Percentiles rank a stretch among this genome's conserved stretches.
Evolutionary conservation across 2,113 vertebrate species (phyloP).

Genomic region (Cryptotis parvus): DNA sequence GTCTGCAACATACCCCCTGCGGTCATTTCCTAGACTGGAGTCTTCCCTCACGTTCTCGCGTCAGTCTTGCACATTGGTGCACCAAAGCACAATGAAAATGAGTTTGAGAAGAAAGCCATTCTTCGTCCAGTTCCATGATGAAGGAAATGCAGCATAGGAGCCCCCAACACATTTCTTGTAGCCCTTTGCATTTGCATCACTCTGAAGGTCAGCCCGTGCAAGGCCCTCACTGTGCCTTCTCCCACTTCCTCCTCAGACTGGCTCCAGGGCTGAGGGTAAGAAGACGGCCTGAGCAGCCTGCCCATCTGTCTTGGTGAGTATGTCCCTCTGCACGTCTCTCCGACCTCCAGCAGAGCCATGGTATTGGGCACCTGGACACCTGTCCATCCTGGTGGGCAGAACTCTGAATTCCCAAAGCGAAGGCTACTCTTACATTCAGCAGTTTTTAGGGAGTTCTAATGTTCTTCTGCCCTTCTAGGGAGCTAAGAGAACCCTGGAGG

Average conservation of each 20-base stretch:
- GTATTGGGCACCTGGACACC: background rate
- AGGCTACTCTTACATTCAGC: background rate
- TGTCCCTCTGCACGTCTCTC: background rate
- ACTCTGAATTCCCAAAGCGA: background rate
- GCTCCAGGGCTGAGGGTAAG: background rate
- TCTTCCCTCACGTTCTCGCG: no score
- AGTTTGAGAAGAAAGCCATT: background rate
- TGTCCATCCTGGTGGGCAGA: accelerated
- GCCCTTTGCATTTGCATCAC: background rate
- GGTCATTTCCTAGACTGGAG: background rate
- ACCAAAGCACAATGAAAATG: background rate
- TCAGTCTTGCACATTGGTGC: no score
- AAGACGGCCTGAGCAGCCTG: no score
- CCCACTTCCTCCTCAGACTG: background rate
- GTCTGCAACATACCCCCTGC: background rate
- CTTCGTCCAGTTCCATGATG: background rate
- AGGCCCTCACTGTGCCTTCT: background rate
- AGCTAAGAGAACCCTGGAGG: no score
- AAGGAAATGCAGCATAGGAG: background rate
- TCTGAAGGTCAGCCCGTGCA: background rate
- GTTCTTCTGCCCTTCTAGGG: background rate
- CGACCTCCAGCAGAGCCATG: no score
- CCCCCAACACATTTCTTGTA: background rate
- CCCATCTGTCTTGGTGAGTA: background rate
- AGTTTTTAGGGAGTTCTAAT: background rate